phyloP scores from a whole-genome alignment of 2,797 vertebrate genomes.

The Rhinella marina region DNA sequence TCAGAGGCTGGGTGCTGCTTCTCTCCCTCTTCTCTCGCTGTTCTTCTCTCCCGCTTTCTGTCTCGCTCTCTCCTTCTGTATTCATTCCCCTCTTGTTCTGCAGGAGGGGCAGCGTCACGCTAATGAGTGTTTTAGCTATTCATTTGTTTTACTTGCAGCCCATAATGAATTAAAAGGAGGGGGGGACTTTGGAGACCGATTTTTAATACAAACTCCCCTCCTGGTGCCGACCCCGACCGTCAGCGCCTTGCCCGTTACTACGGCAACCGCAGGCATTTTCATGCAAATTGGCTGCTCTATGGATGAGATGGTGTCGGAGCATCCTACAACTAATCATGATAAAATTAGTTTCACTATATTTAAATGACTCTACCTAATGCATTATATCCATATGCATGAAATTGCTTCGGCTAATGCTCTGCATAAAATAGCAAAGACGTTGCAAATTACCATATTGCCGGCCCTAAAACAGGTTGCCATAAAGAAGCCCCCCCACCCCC shows the following conservation, averaged over 20 bases:
- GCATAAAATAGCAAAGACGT: conserved; percentile 97
- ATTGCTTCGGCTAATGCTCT: conserved; percentile 97
- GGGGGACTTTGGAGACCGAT: conserved; percentile 83
- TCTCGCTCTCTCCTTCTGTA: conserved; percentile 22
- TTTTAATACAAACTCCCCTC: conserved; percentile 88
- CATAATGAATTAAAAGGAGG: conserved; percentile 83
- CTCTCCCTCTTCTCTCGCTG: conserved; percentile 9
- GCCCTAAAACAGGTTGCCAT: conserved; percentile 93
- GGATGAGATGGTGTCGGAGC: conserved; percentile 80
- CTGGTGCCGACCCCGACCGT: conserved; percentile 82
- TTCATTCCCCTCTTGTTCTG: conserved; percentile 70
- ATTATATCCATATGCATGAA: conserved; percentile 99
- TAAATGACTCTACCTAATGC: conserved; percentile 94
- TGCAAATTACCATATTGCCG: conserved; percentile 96
- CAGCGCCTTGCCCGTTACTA: conserved; percentile 84
- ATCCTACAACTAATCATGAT: conserved; percentile 99
- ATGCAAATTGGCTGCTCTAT: conserved; percentile 87
- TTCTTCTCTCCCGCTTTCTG: conserved; percentile 12
- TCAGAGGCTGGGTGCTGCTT: not conserved
- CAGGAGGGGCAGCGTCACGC: conserved; percentile 81
- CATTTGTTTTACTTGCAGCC: conserved; percentile 87
- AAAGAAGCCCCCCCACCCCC: conserved; percentile 71
- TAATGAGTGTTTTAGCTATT: conserved; percentile 91
- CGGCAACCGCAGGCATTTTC: conserved; percentile 87
- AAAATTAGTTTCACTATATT: conserved; percentile 99